phyloP scores from a whole-genome alignment of 2,888 invertebrate genomes.

The Microplitis manilae region DNA sequence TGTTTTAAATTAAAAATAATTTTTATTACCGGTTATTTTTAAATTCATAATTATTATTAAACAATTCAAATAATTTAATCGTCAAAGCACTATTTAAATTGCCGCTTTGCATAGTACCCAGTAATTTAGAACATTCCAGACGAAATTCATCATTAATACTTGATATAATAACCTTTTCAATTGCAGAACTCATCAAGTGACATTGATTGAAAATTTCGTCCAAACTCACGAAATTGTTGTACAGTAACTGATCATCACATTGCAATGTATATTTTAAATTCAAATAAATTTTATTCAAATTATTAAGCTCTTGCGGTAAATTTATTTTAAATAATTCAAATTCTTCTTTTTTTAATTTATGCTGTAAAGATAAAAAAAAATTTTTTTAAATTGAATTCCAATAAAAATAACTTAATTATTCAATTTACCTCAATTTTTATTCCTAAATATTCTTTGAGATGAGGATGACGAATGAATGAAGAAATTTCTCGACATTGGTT shows the following conservation, averaged over 20 bases:
- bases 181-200: slow-evolving; percentile 48
- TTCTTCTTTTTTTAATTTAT: slow-evolving; percentile 45
- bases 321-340: slow-evolving; percentile 46
- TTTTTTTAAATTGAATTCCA: background rate
- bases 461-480: slow-evolving; percentile 18
- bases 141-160: slow-evolving; percentile 56
- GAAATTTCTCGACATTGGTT: background rate
- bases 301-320: slow-evolving; percentile 48
- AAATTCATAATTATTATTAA: slow-evolving; percentile 47
- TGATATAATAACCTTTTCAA: slow-evolving; percentile 54
- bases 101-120: slow-evolving; percentile 48
- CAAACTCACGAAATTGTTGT: slow-evolving; percentile 50
- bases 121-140: slow-evolving; percentile 51
- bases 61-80: slow-evolving; percentile 48
- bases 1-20: slow-evolving; percentile 16
- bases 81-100: slow-evolving; percentile 43
- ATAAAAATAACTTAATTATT: background rate
- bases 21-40: slow-evolving; percentile 9
- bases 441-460: slow-evolving; percentile 47
- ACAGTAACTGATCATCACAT: slow-evolving; percentile 44
- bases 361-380: slow-evolving; percentile 50
- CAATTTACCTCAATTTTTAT: slow-evolving; percentile 48
- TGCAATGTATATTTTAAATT: slow-evolving; percentile 55
- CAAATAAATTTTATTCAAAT: slow-evolving; percentile 42
- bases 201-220: slow-evolving; percentile 52